Evolutionary conservation across 1,140 invertebrate species (phyloP), one percentile per base, ranked within the genome.

Genomic region (Heterodera carotae): DNA sequence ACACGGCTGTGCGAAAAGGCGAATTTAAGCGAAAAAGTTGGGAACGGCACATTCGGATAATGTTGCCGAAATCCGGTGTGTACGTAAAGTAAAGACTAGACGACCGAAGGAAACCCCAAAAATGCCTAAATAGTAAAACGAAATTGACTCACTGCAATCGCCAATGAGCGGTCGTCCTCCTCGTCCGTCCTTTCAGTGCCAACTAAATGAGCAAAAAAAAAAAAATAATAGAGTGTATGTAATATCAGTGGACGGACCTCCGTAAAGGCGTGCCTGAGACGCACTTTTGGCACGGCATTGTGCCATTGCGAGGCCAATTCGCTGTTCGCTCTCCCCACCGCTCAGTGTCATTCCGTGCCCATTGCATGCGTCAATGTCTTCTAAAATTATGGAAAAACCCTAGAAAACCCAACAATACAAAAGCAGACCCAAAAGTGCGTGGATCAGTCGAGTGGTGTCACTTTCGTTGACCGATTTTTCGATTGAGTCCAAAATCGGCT

Each of bases 401-500:
- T 73, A 29, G 2, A 8, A 33, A 33, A 74, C 1, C 6, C n/a
- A n/a, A n/a, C n/a, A n/a, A n/a, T 64, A 27, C 27, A 33, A 33
- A 56, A 74, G n/a, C 25, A 18, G 36, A 74, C 72, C 81, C 10
- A 82, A 36, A n/a, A 81, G 48, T 62, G 79, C 70, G 27, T 77
- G 43, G 10, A 82, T 69, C n/a, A 84, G 73, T 15, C 25, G 8
- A 25, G 74, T 66, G 2, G 82, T 22, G 48, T 82, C 74, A 34
- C 33, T 59, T 6, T 33, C 70, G 39, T 72, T 69, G 22, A 81
- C n/a, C 25, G 60, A 66, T 6, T 22, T 22, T 39, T 82, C 68
- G 56, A 82, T 33, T 0, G 81, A 69, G 27, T 82, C 81, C n/a
- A 64, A 48, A 10, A 84, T 67, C 53, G 74, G 39, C 29, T 70